These are phyloP conservation scores for Sarcophaga bullata DNA, from an alignment of 1,140 invertebrate species.

Conservation along the genomic window DNA sequence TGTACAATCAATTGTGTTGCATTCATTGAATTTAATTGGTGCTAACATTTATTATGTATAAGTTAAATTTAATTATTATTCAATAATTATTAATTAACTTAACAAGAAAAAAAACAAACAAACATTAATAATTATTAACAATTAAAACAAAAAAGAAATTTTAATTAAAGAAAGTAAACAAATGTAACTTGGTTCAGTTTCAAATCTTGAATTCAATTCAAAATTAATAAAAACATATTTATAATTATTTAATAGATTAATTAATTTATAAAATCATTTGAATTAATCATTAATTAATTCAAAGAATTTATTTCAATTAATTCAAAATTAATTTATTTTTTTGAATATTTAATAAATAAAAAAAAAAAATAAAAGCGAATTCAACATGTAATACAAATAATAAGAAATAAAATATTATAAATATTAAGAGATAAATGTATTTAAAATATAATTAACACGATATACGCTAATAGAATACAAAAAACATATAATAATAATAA, in stretches of 20 bases:
- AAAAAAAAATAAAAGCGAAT: neutral
- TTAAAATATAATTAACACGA: too few species aligned
- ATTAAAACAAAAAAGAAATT: neutral
- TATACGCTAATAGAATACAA: too few species aligned
- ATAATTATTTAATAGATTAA: neutral
- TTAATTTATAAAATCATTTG: slow-evolving; percentile 10
- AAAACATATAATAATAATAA: too few species aligned
- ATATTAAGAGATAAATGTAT: too few species aligned
- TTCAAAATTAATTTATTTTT: neutral
- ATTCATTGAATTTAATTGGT: slow-evolving; percentile 43
- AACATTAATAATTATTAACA: neutral
- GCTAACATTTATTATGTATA: slow-evolving; percentile 35
- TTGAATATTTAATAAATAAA: neutral
- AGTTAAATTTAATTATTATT: neutral
- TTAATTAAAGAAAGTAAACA: neutral
- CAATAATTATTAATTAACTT: neutral
- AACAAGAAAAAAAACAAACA: neutral
- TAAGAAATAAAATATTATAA: too few species aligned
- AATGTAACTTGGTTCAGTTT: neutral
- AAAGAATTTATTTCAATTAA: neutral
- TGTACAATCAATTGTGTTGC: slow-evolving; percentile 41
- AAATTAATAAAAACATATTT: neutral
- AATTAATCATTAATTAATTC: slow-evolving; percentile 19
- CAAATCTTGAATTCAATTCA: slow-evolving; percentile 25
- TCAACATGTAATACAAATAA: neutral